These are phyloP conservation scores for Cepphus grylle DNA, from an alignment of 2,113 vertebrate species.

Conservation along the genomic window DNA sequence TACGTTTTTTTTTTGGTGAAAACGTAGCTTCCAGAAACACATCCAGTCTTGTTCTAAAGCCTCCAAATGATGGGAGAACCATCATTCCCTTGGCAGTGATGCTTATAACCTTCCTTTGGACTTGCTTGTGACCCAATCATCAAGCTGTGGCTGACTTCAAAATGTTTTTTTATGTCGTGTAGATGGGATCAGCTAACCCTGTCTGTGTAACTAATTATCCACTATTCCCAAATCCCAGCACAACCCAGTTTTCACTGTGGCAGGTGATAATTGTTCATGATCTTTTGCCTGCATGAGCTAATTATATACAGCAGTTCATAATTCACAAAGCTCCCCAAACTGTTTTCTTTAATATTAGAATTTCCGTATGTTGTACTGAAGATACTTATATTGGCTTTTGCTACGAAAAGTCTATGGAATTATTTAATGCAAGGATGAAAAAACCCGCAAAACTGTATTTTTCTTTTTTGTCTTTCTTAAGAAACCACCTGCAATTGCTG, in stretches of 20 bases:
- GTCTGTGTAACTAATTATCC: slow-evolving; percentile 43
- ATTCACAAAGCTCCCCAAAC: neutral
- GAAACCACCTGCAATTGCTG: slow-evolving; percentile 77
- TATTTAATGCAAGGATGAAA: neutral
- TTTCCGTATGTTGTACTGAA: neutral
- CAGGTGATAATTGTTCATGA: slow-evolving; percentile 2
- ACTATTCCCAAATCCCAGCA: slow-evolving; percentile 12
- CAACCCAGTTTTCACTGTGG: neutral
- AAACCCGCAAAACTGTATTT: neutral
- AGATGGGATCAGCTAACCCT: slow-evolving; percentile 13
- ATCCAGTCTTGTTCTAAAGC: neutral
- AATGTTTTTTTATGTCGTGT: neutral
- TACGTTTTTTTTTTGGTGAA: neutral
- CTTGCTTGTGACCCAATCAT: neutral
- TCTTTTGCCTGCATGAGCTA: neutral
- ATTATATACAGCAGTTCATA: neutral
- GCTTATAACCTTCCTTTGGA: neutral
- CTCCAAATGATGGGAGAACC: neutral
- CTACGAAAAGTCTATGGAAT: neutral
- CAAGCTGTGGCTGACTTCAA: neutral
- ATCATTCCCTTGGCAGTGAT: neutral
- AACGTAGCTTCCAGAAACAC: neutral
- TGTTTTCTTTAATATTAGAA: neutral
- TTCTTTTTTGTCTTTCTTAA: slow-evolving; percentile 51
- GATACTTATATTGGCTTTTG: neutral